Evolutionary conservation across 2,113 vertebrate species (phyloP).

Genomic region (Rhabdomys dilectus): DNA sequence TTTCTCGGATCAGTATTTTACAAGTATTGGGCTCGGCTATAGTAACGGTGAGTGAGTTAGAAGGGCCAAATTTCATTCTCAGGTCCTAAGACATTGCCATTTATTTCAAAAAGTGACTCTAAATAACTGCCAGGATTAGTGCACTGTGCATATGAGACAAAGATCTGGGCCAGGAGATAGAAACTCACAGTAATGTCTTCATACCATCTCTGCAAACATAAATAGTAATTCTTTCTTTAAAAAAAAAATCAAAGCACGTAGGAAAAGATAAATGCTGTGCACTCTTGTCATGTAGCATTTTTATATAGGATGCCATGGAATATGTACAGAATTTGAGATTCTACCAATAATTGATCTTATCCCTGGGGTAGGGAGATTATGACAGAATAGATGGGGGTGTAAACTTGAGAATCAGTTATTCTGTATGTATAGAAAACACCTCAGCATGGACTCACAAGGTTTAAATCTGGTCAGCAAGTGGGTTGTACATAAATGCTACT

Average conservation of each 20-base stretch:
- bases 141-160: conserved; percentile 71
- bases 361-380: conserved; percentile 55
- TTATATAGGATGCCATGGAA: conserved; percentile 24
- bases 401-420: conserved; percentile 62
- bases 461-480: conserved; percentile 59
- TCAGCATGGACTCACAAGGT: conserved; percentile 32
- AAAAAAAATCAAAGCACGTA: conserved; percentile 54
- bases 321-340: conserved; percentile 42
- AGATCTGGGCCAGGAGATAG: conserved; percentile 72
- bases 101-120: conserved; percentile 72
- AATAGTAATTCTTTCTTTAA: conserved; percentile 46
- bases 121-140: conserved; percentile 54
- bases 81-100: conserved; percentile 77
- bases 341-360: conserved; percentile 73
- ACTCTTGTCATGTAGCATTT: conserved; percentile 71
- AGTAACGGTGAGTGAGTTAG: conserved; percentile 65
- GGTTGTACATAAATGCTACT: conserved; percentile 69
- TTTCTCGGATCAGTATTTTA: conserved; percentile 82
- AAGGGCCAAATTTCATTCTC: conserved; percentile 79
- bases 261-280: conserved; percentile 61
- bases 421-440: conserved; percentile 70
- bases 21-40: conserved; percentile 77
- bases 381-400: conserved; percentile 75
- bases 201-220: conserved; percentile 68
- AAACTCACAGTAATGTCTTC: conserved; percentile 63